phyloP scores from a whole-genome alignment of 2,888 invertebrate species.

The Amphipyra berbera region DNA sequence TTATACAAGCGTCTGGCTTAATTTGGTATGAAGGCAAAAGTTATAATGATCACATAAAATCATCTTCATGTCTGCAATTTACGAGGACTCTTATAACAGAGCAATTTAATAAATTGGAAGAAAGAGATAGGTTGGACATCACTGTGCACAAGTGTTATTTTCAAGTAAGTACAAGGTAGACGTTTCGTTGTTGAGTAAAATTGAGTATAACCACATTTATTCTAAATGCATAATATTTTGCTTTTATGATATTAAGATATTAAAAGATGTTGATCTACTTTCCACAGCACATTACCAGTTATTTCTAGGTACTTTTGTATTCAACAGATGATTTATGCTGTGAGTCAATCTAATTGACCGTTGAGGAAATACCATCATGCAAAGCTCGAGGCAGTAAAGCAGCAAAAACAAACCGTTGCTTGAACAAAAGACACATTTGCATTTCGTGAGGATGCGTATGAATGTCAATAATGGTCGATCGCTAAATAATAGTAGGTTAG shows the following conservation, averaged over 20 bases:
- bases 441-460: constrained; percentile 60
- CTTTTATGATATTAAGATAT: too few species aligned
- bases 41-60: constrained; percentile 16
- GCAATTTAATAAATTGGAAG: constrained; percentile 2
- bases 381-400: constrained; percentile 55
- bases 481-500: constrained; percentile 31
- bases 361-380: constrained; percentile 68
- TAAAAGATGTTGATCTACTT: constrained; percentile 11
- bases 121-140: neutral
- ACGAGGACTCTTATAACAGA: neutral
- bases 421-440: constrained; percentile 69
- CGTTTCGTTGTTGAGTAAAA: neutral
- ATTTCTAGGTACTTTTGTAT: neutral
- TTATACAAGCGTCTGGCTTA: constrained; percentile 12
- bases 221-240: neutral
- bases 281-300: neutral
- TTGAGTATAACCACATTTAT: too few species aligned
- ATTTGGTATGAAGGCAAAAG: constrained; percentile 9
- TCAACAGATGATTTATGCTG: constrained; percentile 32
- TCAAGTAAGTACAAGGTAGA: neutral
- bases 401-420: constrained; percentile 59
- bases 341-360: constrained; percentile 59
- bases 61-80: neutral
- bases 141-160: neutral
- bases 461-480: constrained; percentile 55